These are phyloP conservation scores for Ptilonorhynchus violaceus DNA, from an alignment of 2,113 vertebrate species.

Conservation along the genomic window DNA sequence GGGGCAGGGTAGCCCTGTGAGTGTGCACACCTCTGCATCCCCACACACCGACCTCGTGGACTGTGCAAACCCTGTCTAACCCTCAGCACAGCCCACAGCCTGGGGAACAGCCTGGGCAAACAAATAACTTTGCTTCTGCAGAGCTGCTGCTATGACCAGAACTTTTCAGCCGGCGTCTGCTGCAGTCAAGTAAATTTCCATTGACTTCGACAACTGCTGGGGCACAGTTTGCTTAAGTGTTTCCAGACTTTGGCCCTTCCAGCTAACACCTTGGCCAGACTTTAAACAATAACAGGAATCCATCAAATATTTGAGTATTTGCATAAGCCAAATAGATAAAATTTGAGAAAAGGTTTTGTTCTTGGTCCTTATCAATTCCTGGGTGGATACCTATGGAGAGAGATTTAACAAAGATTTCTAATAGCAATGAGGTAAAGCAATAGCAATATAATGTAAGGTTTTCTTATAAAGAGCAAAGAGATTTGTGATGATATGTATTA, in stretches of 20 bases:
- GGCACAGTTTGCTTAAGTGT: not conserved
- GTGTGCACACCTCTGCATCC: not conserved
- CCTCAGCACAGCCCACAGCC: not conserved
- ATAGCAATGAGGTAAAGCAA: not conserved
- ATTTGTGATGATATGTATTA: not conserved
- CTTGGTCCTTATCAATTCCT: not conserved
- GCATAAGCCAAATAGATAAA: not conserved
- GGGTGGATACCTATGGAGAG: not conserved
- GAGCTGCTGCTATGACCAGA: not conserved
- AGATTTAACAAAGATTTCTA: not conserved
- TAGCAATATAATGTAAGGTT: not conserved
- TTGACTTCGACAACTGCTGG: not conserved
- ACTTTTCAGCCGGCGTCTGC: not conserved
- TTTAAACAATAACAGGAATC: not conserved
- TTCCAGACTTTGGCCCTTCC: conserved; percentile 11
- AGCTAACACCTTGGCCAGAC: not conserved
- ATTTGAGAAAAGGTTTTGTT: not conserved
- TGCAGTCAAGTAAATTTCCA: not conserved
- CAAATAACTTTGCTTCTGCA: not conserved
- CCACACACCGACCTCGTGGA: accelerated
- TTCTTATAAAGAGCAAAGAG: not conserved
- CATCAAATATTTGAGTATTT: not conserved
- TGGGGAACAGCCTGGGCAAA: not conserved
- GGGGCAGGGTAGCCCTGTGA: not conserved
- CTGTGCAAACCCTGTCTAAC: not conserved